A percentile compares a stretch with the other conserved stretches of the same genome.
Conservation (phyloP, 1,140 invertebrate genomes). For the Galendromus occidentalis region DNA sequence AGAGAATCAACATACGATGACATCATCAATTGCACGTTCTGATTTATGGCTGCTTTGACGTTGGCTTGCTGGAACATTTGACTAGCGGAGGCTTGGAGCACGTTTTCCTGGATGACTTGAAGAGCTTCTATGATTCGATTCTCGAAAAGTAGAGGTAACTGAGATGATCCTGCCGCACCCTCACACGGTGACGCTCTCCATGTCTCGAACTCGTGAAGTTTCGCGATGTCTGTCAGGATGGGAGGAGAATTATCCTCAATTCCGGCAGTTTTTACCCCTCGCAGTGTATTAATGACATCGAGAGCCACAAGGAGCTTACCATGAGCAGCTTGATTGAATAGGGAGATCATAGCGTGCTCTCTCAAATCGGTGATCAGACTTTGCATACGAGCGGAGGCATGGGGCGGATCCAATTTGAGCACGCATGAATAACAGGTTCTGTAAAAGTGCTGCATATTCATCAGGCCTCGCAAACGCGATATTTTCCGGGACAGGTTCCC, state of each 20-base stretch:
- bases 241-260: not conserved
- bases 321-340: constrained; percentile 60
- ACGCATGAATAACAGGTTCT: constrained; percentile 27
- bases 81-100: constrained; percentile 36
- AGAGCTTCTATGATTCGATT: constrained; percentile 58
- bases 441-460: not conserved
- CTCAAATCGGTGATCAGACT: constrained; percentile 66
- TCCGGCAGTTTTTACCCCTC: not conserved
- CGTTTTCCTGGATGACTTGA: constrained; percentile 62
- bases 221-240: constrained; percentile 39
- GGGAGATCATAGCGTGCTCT: constrained; percentile 58
- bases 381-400: constrained; percentile 56
- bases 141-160: constrained; percentile 53
- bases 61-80: constrained; percentile 30
- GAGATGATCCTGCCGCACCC: constrained; percentile 41
- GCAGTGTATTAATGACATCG: too few species aligned
- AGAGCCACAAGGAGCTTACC: constrained; percentile 14
- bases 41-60: constrained; percentile 27
- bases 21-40: constrained; percentile 44
- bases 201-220: constrained; percentile 54
- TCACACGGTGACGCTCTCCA: constrained; percentile 70
- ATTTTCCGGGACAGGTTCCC: not conserved
- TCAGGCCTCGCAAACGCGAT: not conserved
- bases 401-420: constrained; percentile 45
- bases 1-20: constrained; percentile 27